Percentiles rank a stretch among this genome's conserved stretches.
phyloP scores from a whole-genome alignment of 2,797 vertebrate species.

The Gambusia yucatana region DNA sequence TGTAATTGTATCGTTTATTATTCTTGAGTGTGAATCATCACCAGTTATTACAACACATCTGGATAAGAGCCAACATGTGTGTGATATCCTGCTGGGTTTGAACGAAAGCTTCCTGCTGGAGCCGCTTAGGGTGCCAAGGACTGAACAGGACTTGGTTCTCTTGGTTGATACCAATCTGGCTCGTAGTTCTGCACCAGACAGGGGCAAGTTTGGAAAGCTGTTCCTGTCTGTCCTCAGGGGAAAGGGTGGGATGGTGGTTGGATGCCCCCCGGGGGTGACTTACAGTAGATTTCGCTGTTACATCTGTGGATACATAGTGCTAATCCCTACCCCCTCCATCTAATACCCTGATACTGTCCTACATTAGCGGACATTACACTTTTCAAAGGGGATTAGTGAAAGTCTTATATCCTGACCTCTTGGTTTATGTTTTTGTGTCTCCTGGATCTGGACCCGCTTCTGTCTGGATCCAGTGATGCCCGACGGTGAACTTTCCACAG shows the following conservation, averaged over 20 bases:
- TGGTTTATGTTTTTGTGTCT: conserved; percentile 43
- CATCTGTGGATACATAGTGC: conserved; percentile 66
- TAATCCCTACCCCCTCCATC: conserved; percentile 65
- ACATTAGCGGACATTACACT: conserved; percentile 77
- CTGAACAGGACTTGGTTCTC: conserved; percentile 45
- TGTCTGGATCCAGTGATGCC: conserved; percentile 35
- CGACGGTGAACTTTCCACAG: conserved; percentile 43
- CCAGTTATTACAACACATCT: conserved; percentile 6
- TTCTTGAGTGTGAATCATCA: conserved; percentile 11
- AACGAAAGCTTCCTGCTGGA: conserved; percentile 46
- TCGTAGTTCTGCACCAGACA: conserved; percentile 42
- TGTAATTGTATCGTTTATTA: conserved; percentile 10
- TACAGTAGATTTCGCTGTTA: conserved; percentile 69
- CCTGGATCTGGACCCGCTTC: conserved; percentile 20
- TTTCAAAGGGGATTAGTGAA: conserved; percentile 65
- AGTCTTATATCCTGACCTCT: conserved; percentile 47
- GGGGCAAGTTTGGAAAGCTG: conserved; percentile 51
- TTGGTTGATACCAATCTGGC: conserved; percentile 42
- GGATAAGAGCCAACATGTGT: not conserved
- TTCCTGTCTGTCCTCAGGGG: conserved; percentile 46
- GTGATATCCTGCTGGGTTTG: conserved; percentile 40
- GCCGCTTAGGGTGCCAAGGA: conserved; percentile 54
- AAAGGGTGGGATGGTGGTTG: conserved; percentile 39
- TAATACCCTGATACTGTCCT: conserved; percentile 83
- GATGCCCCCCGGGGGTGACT: conserved; percentile 25